Conservation (phyloP, 2,888 invertebrate genomes). For the Drosophila tanythrix region DNA sequence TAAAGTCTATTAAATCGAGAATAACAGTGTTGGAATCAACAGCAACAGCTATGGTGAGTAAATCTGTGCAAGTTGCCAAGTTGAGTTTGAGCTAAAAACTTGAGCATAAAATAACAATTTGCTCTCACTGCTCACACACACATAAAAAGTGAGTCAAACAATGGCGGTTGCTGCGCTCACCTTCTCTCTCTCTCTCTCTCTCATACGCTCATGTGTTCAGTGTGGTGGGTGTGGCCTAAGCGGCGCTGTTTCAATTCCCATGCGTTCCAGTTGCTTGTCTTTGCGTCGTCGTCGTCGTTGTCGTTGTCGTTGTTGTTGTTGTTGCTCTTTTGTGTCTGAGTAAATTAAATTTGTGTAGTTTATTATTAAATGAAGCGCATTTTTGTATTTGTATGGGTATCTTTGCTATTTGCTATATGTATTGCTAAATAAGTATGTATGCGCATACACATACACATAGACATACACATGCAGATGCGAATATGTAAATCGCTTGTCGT, state of each 20-base stretch:
- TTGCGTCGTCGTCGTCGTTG: neutral
- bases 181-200: constrained; percentile 19
- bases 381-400: constrained; percentile 72
- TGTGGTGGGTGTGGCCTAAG: constrained; percentile 55
- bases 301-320: constrained; percentile 35
- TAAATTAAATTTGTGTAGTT: constrained; percentile 84
- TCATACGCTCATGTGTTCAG: constrained; percentile 8
- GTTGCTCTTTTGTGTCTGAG: constrained; percentile 59
- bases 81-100: constrained; percentile 33
- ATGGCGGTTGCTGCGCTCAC: constrained; percentile 62
- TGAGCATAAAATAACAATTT: constrained; percentile 18
- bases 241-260: constrained; percentile 42
- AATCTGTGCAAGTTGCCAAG: constrained; percentile 19
- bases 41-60: constrained; percentile 69
- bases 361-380: constrained; percentile 83
- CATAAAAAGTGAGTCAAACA: constrained; percentile 46
- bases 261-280: constrained; percentile 44
- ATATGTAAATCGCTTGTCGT: constrained; percentile 61
- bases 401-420: constrained; percentile 26
- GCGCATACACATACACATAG: constrained; percentile 7
- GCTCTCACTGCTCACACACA: constrained; percentile 43
- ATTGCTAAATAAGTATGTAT: constrained; percentile 20
- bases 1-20: constrained; percentile 64
- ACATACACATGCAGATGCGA: constrained; percentile 10
- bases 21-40: constrained; percentile 47